Evolutionary conservation across 2,113 vertebrate species (phyloP).

Genomic region (Cairina moschata): DNA sequence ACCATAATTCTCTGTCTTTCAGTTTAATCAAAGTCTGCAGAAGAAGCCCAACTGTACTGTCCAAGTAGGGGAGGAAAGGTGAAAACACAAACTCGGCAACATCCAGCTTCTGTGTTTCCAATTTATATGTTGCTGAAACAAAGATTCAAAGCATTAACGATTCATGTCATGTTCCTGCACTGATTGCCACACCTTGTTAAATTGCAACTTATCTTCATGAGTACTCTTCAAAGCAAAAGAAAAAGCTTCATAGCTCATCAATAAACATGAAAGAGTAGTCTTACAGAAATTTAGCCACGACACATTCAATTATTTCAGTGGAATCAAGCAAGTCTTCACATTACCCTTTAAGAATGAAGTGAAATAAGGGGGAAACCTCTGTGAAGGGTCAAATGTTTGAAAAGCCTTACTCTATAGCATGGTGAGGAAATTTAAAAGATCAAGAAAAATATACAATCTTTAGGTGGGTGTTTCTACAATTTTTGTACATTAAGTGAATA

Average conservation of each 20-base stretch:
- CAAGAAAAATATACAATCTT: not conserved
- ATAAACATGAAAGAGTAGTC: not conserved
- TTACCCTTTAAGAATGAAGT: not conserved
- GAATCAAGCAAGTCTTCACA: not conserved
- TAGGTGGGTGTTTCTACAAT: not conserved
- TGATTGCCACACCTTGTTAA: constrained; percentile 38
- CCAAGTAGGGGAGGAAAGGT: not conserved
- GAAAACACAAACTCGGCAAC: not conserved
- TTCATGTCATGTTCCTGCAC: constrained; percentile 15
- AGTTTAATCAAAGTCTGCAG: not conserved
- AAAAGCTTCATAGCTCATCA: constrained; percentile 39
- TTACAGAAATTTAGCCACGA: not conserved
- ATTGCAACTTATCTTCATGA: constrained; percentile 16
- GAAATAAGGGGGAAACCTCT: not conserved
- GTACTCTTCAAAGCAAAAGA: constrained; percentile 37
- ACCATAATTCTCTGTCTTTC: not conserved
- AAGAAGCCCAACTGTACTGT: not conserved
- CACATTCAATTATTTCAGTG: not conserved
- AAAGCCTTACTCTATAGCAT: not conserved
- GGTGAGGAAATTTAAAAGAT: not conserved
- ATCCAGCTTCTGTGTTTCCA: not conserved
- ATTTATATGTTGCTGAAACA: constrained; percentile 2
- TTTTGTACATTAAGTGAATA: not conserved
- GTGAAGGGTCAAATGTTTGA: not conserved
- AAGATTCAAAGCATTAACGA: constrained; percentile 27